A percentile compares a stretch with the other conserved stretches of the same genome.
Conservation (phyloP, 2,797 vertebrate species). For the Alca torda region DNA sequence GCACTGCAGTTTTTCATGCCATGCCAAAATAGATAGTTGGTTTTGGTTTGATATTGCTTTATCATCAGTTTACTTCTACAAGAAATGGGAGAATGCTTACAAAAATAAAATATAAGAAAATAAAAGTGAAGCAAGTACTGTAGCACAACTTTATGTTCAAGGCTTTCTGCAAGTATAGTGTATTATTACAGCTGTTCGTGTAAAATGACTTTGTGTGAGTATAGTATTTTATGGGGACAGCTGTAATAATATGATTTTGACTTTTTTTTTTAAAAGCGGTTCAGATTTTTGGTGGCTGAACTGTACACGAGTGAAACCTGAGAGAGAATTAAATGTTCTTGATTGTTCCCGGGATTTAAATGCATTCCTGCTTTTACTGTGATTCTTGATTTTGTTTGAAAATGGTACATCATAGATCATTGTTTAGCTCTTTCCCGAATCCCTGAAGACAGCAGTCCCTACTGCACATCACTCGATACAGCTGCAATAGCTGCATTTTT, state of each 20-base stretch:
- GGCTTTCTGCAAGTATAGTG: not conserved
- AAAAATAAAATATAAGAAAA: not conserved
- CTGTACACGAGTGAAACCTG: not conserved
- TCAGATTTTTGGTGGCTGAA: not conserved
- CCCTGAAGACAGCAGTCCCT: not conserved
- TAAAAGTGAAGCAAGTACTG: not conserved
- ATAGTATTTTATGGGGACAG: not conserved
- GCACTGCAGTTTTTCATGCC: not conserved
- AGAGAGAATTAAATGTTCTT: not conserved
- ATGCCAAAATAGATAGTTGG: not conserved
- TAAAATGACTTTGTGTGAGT: not conserved
- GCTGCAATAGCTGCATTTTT: not conserved
- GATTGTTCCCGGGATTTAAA: not conserved
- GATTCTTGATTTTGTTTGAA: not conserved
- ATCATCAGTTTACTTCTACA: slow-evolving; percentile 4
- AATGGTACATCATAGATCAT: not conserved
- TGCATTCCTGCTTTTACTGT: not conserved
- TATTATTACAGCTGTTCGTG: not conserved
- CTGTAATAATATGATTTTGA: not conserved
- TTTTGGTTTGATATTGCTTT: slow-evolving; percentile 8
- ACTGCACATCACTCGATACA: rapidly evolving
- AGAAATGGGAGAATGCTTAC: not conserved
- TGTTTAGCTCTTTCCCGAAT: not conserved
- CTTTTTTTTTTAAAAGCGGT: not conserved
- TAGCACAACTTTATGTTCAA: not conserved